A percentile compares a stretch with the other conserved stretches of the same genome.
Conservation (phyloP, 2,888 invertebrate species). For the Julus scanicus region DNA sequence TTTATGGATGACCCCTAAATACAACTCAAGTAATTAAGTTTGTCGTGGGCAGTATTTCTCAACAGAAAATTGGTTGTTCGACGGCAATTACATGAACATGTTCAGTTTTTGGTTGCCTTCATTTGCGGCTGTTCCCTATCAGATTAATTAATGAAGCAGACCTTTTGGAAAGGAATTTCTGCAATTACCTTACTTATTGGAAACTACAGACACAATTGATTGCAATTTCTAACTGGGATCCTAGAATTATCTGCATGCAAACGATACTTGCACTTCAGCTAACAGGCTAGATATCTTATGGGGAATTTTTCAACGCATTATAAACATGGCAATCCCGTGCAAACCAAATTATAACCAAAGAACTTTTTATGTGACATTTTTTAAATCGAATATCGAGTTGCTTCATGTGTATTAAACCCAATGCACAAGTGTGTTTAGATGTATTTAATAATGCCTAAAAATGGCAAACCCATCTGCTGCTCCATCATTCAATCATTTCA, state of each 20-base stretch:
- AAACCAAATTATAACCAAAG: too few species aligned
- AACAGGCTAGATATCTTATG: not conserved
- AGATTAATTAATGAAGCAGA: constrained; percentile 10
- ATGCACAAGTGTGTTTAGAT: not conserved
- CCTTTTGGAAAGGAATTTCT: constrained; percentile 7
- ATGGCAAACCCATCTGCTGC: not conserved
- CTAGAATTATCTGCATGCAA: not conserved
- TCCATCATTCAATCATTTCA: not conserved
- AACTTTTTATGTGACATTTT: not conserved
- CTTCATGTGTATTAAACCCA: not conserved
- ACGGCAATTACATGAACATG: not conserved
- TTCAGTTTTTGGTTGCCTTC: not conserved
- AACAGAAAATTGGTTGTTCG: not conserved
- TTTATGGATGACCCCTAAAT: not conserved
- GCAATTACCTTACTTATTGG: constrained; percentile 23
- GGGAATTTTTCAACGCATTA: not conserved
- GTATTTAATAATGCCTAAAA: not conserved
- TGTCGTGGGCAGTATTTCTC: not conserved
- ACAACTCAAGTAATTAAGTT: not conserved
- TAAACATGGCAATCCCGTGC: not conserved
- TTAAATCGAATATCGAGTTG: not conserved
- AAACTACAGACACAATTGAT: not conserved
- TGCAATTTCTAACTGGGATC: not conserved
- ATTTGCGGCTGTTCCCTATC: constrained; percentile 21
- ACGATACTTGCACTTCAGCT: not conserved